Conservation (phyloP, 2,113 vertebrate genomes). For the Orthonyx spaldingii region DNA sequence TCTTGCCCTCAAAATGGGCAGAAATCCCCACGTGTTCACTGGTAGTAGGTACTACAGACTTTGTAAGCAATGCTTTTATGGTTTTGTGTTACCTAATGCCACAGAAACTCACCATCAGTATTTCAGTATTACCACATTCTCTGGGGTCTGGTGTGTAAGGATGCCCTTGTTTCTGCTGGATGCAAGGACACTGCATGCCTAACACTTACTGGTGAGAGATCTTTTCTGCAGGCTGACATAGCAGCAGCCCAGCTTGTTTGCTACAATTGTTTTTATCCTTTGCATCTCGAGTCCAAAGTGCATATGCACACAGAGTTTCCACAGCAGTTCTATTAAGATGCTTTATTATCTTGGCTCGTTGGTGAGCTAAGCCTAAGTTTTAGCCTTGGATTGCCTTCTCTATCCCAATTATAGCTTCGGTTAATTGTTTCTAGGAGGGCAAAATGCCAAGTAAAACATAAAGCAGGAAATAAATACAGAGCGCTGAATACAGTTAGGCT, state of each 20-base stretch:
- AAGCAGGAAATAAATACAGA: conserved; percentile 50
- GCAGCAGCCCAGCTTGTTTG: neutral
- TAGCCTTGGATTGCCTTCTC: conserved; percentile 28
- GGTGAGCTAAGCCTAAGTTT: conserved; percentile 15
- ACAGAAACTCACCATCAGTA: neutral
- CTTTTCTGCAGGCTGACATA: neutral
- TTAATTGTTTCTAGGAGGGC: conserved; percentile 52
- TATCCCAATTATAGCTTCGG: conserved; percentile 28
- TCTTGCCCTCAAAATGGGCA: neutral
- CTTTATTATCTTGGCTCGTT: conserved; percentile 17
- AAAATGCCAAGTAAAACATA: conserved; percentile 44
- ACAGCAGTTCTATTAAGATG: conserved; percentile 20
- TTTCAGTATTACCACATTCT: neutral
- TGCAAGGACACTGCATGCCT: neutral
- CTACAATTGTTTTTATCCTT: neutral
- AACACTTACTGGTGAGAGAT: neutral
- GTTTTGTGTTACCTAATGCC: neutral
- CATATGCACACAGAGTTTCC: neutral
- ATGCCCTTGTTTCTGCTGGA: neutral
- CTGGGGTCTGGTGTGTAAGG: neutral
- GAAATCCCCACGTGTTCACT: neutral
- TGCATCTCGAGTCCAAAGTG: neutral
- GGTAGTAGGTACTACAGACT: neutral
- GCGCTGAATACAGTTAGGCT: neutral
- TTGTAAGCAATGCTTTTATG: neutral